These are phyloP conservation scores for Melitaea cinxia DNA, from an alignment of 1,140 invertebrate genomes.

Conservation along the genomic window DNA sequence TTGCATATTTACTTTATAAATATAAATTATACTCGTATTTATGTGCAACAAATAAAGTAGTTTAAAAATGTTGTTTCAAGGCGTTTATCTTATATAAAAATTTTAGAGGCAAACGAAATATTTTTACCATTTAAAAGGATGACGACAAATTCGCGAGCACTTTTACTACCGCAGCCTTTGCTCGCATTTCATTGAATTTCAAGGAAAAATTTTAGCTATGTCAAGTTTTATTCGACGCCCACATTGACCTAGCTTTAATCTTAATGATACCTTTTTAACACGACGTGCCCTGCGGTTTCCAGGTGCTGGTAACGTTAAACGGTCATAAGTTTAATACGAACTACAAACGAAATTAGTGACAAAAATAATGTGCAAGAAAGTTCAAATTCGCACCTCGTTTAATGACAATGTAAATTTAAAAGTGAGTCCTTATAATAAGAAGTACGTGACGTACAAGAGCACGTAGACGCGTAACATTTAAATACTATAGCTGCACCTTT, in stretches of 20 bases:
- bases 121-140: conserved; percentile 22
- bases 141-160: conserved; percentile 17
- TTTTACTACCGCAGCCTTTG: conserved; percentile 31
- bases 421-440: conserved; percentile 31
- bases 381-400: background rate
- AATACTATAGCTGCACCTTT: conserved; percentile 57
- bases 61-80: conserved; percentile 27
- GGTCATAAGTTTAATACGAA: conserved; percentile 14
- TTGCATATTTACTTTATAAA: conserved; percentile 9
- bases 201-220: conserved; percentile 31
- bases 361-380: background rate
- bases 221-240: conserved; percentile 35
- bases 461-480: conserved; percentile 59
- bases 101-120: conserved; percentile 14
- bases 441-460: conserved; percentile 61
- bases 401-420: conserved; percentile 2
- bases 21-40: no score
- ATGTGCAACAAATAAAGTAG: conserved; percentile 13
- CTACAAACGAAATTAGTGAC: background rate
- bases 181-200: conserved; percentile 13
- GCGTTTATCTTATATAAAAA: conserved; percentile 19
- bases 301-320: conserved; percentile 28
- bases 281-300: conserved; percentile 45
- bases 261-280: conserved; percentile 50
- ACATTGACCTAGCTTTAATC: conserved; percentile 44